Percentiles rank a stretch among this genome's conserved stretches.
Evolutionary conservation across 2,113 vertebrate species (phyloP).

Genomic region (Heloderma charlesbogerti): DNA sequence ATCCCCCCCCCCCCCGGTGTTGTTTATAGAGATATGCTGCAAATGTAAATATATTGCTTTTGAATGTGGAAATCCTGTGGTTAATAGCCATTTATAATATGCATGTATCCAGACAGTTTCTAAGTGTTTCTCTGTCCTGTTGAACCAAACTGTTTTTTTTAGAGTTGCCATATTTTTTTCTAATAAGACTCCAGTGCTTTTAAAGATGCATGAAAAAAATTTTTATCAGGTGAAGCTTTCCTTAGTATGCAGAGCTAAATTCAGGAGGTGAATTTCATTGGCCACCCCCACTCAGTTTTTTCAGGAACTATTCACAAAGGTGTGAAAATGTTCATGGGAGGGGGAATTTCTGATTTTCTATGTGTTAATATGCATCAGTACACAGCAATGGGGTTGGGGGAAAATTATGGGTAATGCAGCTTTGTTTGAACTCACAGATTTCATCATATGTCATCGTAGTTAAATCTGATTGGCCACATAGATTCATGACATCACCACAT

Average conservation of each 20-base stretch:
- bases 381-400: background rate
- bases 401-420: background rate
- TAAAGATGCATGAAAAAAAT: background rate
- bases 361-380: background rate
- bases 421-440: background rate
- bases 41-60: background rate
- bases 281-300: background rate
- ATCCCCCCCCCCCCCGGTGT: background rate
- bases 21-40: background rate
- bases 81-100: background rate
- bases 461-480: background rate
- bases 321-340: background rate
- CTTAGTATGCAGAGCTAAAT: background rate
- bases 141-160: background rate
- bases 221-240: background rate
- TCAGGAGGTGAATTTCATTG: background rate
- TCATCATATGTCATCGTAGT: background rate
- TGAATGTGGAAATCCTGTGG: background rate
- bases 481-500: background rate
- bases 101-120: background rate
- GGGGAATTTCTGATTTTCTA: background rate
- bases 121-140: too few species aligned
- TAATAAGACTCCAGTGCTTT: background rate
- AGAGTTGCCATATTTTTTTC: background rate
- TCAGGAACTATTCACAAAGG: background rate